These are phyloP conservation scores for Epistrophella euchroma DNA, from an alignment of 2,888 invertebrate genomes.

Conservation along the genomic window DNA sequence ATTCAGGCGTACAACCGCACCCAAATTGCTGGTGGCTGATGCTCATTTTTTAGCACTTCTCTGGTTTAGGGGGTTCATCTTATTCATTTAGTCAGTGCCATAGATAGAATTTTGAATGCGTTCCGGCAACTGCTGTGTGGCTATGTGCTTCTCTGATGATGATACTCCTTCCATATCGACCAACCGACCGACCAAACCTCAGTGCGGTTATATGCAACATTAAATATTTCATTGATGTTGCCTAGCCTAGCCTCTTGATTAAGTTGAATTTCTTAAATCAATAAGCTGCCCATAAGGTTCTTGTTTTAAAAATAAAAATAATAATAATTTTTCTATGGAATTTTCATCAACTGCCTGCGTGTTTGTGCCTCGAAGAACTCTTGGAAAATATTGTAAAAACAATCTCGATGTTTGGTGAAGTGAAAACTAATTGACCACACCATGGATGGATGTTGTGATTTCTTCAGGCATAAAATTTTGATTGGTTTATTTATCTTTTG, in stretches of 20 bases:
- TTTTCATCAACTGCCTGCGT: constrained; percentile 50
- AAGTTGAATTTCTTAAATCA: constrained; percentile 47
- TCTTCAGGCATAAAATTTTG: constrained; percentile 68
- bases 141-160: constrained; percentile 31
- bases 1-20: constrained; percentile 62
- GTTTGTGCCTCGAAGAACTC: constrained; percentile 34
- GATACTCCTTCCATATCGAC: neutral
- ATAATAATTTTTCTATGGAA: constrained; percentile 32
- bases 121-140: constrained; percentile 54
- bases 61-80: constrained; percentile 59
- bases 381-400: constrained; percentile 64
- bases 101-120: constrained; percentile 61
- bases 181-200: neutral
- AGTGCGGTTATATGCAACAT: constrained; percentile 68
- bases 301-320: constrained; percentile 1
- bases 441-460: constrained; percentile 53
- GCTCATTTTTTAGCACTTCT: constrained; percentile 53
- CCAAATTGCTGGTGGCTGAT: constrained; percentile 69
- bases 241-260: constrained; percentile 18
- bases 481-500: constrained; percentile 74
- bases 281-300: constrained; percentile 11
- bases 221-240: constrained; percentile 51
- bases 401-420: constrained; percentile 68
- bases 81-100: constrained; percentile 47
- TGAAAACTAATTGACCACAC: constrained; percentile 75